Percentiles rank a stretch among this genome's conserved stretches.
phyloP scores from a whole-genome alignment of 1,140 invertebrate genomes.

The Sesamia nonagrioides region DNA sequence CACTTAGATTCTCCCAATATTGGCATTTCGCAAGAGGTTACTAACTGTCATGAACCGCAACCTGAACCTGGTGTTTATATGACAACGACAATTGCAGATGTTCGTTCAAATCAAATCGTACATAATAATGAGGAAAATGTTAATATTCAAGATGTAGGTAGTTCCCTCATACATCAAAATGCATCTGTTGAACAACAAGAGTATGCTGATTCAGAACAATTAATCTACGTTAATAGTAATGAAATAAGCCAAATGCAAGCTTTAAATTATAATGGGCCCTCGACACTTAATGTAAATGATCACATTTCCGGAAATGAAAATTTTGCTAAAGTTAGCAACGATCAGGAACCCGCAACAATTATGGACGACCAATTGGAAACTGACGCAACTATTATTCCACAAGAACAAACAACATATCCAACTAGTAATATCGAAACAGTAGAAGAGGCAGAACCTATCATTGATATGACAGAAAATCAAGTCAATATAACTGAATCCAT shows the following conservation, averaged over 20 bases:
- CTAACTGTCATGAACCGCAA: background rate
- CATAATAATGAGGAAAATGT: background rate
- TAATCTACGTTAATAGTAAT: background rate
- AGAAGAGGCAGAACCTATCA: background rate
- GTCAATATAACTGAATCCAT: constrained; percentile 53
- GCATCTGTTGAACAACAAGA: background rate
- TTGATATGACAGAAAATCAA: constrained; percentile 4
- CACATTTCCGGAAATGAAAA: background rate
- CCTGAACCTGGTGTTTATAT: background rate
- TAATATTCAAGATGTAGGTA: background rate
- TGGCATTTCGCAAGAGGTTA: background rate
- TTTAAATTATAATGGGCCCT: background rate
- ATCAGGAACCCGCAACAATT: background rate
- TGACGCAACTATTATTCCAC: background rate
- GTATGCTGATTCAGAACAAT: background rate
- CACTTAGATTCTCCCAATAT: background rate
- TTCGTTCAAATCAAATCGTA: background rate
- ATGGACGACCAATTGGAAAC: background rate
- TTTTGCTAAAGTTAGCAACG: background rate
- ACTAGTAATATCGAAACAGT: background rate
- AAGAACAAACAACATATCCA: background rate
- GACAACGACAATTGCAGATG: background rate
- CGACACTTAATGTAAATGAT: background rate
- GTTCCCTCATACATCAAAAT: background rate
- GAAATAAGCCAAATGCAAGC: background rate